Evolutionary conservation across 1,140 invertebrate genomes (phyloP).

Genomic region (Lasioglossum baleicum): DNA sequence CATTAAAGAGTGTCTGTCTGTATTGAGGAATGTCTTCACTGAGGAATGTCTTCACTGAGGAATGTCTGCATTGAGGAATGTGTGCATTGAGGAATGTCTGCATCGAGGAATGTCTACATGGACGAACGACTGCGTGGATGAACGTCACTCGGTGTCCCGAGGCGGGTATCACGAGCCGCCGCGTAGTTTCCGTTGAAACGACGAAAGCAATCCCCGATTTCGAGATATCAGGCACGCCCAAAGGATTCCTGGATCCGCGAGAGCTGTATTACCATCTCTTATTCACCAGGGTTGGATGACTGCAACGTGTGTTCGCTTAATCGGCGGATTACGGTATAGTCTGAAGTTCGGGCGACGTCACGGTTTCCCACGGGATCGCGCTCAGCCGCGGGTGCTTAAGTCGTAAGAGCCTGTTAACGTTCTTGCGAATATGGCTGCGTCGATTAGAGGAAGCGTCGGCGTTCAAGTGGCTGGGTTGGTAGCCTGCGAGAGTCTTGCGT

Average conservation of each 20-base stretch:
- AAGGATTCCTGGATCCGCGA: background rate
- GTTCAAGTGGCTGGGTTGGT: background rate
- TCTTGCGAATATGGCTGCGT: slow-evolving; percentile 2
- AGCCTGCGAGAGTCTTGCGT: too few relatives aligned
- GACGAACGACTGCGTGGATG: too few relatives aligned
- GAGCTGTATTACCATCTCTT: background rate
- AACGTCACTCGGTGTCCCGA: too few relatives aligned
- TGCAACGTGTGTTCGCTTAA: slow-evolving; percentile 12
- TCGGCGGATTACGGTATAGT: slow-evolving; percentile 25
- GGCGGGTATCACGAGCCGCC: too few relatives aligned
- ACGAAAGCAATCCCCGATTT: background rate
- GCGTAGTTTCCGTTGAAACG: background rate
- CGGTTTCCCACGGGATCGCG: slow-evolving; percentile 32
- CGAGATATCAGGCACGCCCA: background rate
- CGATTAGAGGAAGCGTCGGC: slow-evolving; percentile 10
- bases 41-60: too few relatives aligned
- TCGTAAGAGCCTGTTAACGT: slow-evolving; percentile 29
- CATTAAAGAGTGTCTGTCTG: too few relatives aligned
- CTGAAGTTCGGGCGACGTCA: slow-evolving; percentile 18
- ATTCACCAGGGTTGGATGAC: background rate
- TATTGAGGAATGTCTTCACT: too few relatives aligned
- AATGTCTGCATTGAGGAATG: too few relatives aligned
- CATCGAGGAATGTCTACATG: too few relatives aligned
- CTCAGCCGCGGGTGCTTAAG: slow-evolving; percentile 9
- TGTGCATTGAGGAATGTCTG: too few relatives aligned